Evolutionary conservation across 2,888 invertebrate species (phyloP).

Genomic region (Sphinx pinastri): DNA sequence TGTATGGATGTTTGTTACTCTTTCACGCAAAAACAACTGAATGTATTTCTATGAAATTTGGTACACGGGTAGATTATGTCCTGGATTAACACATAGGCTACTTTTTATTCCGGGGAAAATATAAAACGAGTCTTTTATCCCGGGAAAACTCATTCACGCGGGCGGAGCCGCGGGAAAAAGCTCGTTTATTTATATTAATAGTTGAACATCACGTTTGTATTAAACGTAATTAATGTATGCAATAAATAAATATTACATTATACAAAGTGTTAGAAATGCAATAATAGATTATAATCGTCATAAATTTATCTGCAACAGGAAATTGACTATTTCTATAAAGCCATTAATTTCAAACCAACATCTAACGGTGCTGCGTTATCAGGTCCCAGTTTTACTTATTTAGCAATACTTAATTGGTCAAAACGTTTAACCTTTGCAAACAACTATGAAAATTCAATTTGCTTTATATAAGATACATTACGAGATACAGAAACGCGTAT

Average conservation of each 20-base stretch:
- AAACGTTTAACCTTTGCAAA: constrained; percentile 51
- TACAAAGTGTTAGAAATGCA: constrained; percentile 2
- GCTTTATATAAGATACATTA: constrained; percentile 43
- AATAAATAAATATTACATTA: constrained; percentile 12
- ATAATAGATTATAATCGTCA: constrained; percentile 36
- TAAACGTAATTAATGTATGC: background rate
- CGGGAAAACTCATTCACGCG: no score
- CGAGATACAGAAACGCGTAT: constrained; percentile 37
- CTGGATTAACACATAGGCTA: no score
- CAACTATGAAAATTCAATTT: constrained; percentile 51
- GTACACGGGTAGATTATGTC: no score
- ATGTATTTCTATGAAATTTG: no score
- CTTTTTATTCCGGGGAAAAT: no score
- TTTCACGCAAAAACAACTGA: no score
- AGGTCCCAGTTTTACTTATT: constrained; percentile 47
- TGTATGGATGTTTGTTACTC: no score
- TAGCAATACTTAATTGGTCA: constrained; percentile 57
- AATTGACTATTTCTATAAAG: constrained; percentile 41
- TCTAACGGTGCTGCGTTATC: constrained; percentile 40
- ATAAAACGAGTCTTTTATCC: no score
- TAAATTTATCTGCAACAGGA: constrained; percentile 39
- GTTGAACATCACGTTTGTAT: background rate
- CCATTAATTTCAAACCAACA: constrained; percentile 29
- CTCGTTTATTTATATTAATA: background rate
- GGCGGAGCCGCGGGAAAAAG: no score